phyloP scores from a whole-genome alignment of 2,113 vertebrate species.

The Atractosteus spatula region DNA sequence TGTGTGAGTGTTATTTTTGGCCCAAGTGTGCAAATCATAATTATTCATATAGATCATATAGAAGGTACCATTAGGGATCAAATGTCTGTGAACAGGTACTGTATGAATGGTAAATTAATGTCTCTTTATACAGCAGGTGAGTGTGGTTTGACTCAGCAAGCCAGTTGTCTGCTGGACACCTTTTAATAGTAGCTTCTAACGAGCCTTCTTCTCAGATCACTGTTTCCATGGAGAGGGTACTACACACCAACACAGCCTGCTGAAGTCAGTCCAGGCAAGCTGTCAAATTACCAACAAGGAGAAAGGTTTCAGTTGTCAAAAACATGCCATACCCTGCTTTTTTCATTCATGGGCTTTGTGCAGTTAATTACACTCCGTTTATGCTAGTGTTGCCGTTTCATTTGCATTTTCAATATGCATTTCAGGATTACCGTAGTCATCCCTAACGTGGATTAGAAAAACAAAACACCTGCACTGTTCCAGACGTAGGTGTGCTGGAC shows the following conservation, averaged over 20 bases:
- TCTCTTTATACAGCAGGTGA: not conserved
- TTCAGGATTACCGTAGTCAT: too few species aligned
- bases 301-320: not conserved
- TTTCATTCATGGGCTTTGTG: not conserved
- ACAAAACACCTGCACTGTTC: too few species aligned
- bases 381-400: too few species aligned
- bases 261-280: conserved; percentile 17
- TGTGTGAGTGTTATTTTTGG: not conserved
- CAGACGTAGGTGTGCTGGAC: not conserved
- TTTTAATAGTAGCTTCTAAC: conserved; percentile 34
- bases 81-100: not conserved
- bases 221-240: conserved; percentile 28
- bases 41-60: not conserved
- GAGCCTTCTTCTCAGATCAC: conserved; percentile 27
- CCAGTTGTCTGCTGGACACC: conserved; percentile 41
- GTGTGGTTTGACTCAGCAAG: not conserved
- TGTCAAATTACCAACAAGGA: conserved; percentile 11
- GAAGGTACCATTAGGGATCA: not conserved
- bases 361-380: too few species aligned
- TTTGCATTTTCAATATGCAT: too few species aligned
- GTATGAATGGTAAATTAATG: not conserved
- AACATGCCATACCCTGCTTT: not conserved
- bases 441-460: too few species aligned
- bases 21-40: not conserved
- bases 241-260: conserved; percentile 8